Evolutionary conservation across 2,888 invertebrate genomes (phyloP).

Genomic region (Phalangium opilio): DNA sequence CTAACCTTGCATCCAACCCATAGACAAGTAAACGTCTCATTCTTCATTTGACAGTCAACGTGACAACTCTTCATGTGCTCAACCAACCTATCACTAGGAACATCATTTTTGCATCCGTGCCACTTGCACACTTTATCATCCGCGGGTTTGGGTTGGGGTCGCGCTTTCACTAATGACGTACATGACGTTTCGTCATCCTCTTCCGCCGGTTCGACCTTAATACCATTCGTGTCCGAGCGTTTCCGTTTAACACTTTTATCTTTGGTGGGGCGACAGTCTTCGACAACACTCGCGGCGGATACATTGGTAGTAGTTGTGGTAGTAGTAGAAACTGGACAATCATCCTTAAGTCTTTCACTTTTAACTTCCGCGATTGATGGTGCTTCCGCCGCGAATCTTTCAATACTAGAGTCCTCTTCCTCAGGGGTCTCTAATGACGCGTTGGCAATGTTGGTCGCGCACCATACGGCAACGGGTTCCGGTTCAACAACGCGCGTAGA

Average conservation of each 20-base stretch:
- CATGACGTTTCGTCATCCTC: neutral
- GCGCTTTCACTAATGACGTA: neutral
- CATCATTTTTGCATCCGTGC: constrained; percentile 26
- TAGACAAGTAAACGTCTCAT: constrained; percentile 71
- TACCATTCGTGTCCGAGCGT: too few relatives aligned
- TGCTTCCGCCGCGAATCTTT: neutral
- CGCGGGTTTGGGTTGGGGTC: constrained; percentile 2
- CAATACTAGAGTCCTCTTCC: neutral
- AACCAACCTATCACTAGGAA: constrained; percentile 22
- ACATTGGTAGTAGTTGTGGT: neutral
- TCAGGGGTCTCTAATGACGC: neutral
- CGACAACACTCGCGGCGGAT: neutral
- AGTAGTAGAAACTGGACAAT: neutral
- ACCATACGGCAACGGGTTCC: neutral
- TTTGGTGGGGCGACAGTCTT: too few relatives aligned
- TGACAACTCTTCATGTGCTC: constrained; percentile 27
- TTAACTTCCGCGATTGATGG: neutral
- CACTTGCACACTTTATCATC: constrained; percentile 25
- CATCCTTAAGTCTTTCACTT: neutral
- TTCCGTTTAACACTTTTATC: too few relatives aligned
- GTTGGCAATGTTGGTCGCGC: neutral
- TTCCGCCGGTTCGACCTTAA: too few relatives aligned
- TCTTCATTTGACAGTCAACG: constrained; percentile 45
- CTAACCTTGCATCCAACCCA: constrained; percentile 73
- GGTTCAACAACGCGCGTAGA: too few relatives aligned